A percentile compares a stretch with the other conserved stretches of the same genome.
Evolutionary conservation across 2,797 vertebrate species (phyloP).

Genomic region (Caiman crocodilus): DNA sequence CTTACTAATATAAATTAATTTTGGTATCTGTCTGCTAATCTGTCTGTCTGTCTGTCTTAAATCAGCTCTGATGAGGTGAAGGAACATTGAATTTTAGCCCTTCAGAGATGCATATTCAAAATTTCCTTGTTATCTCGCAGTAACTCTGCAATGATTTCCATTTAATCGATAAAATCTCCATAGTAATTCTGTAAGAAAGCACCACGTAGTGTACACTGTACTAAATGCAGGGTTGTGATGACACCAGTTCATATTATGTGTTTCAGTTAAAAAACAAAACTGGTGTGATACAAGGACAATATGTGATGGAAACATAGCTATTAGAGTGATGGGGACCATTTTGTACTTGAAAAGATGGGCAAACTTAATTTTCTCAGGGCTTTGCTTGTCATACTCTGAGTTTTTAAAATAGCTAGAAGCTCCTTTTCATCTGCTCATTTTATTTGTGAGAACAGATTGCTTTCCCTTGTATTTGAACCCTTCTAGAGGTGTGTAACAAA

Average conservation of each 20-base stretch:
- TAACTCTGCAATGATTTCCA: conserved; percentile 43
- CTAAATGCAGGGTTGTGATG: conserved; percentile 32
- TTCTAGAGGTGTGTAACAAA: not conserved
- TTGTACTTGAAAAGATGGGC: not conserved
- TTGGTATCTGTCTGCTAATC: not conserved
- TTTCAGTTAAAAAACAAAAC: conserved; percentile 32
- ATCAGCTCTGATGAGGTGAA: not conserved
- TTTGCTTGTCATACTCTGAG: not conserved
- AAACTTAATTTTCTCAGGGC: not conserved
- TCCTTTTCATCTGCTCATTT: not conserved
- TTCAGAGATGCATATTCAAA: not conserved
- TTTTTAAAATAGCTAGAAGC: not conserved
- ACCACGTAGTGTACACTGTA: not conserved
- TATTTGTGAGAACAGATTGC: not conserved
- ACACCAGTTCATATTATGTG: not conserved
- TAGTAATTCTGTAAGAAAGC: conserved; percentile 3
- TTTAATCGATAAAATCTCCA: conserved; percentile 17
- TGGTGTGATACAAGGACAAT: not conserved
- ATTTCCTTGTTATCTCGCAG: not conserved
- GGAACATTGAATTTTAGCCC: not conserved
- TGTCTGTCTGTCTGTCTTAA: conserved; percentile 17
- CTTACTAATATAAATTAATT: not conserved
- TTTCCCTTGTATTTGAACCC: not conserved
- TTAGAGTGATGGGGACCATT: not conserved
- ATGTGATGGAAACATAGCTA: not conserved